phyloP scores from a whole-genome alignment of 2,113 vertebrate species.

The Lophura nycthemera region DNA sequence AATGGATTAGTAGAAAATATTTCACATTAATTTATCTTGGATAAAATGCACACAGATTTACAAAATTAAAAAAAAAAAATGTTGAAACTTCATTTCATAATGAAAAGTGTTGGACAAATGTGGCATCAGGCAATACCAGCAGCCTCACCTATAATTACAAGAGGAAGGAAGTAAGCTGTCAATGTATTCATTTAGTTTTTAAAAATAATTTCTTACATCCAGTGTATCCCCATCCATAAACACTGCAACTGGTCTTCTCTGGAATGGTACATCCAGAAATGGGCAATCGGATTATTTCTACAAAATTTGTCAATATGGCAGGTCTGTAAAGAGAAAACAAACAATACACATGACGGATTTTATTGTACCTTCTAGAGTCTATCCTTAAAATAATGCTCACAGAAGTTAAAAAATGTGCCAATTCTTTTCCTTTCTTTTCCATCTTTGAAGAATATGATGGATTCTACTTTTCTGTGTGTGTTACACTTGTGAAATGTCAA shows the following conservation, averaged over 20 bases:
- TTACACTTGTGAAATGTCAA: conserved; percentile 26
- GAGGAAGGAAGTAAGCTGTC: conserved; percentile 29
- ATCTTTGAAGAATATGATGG: not conserved
- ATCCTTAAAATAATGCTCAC: not conserved
- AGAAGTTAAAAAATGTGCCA: not conserved
- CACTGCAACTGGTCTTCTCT: conserved; percentile 89
- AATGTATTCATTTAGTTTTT: conserved; percentile 50
- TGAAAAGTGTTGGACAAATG: not conserved
- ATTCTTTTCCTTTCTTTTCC: not conserved
- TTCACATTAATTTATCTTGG: not conserved
- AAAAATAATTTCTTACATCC: conserved; percentile 87
- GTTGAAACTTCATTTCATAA: not conserved
- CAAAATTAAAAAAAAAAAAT: not conserved
- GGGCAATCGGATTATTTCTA: conserved; percentile 89
- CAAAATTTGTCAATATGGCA: conserved; percentile 85
- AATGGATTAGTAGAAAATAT: not conserved
- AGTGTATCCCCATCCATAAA: conserved; percentile 97
- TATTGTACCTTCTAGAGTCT: not conserved
- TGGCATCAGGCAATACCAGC: conserved; percentile 25
- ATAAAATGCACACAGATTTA: not conserved
- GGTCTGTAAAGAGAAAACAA: conserved; percentile 79
- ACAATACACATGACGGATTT: not conserved
- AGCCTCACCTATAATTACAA: conserved; percentile 57
- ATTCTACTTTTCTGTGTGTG: conserved; percentile 17
- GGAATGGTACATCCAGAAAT: conserved; percentile 91